phyloP scores from a whole-genome alignment of 2,888 invertebrate genomes.

The Hoplodrina blanda region DNA sequence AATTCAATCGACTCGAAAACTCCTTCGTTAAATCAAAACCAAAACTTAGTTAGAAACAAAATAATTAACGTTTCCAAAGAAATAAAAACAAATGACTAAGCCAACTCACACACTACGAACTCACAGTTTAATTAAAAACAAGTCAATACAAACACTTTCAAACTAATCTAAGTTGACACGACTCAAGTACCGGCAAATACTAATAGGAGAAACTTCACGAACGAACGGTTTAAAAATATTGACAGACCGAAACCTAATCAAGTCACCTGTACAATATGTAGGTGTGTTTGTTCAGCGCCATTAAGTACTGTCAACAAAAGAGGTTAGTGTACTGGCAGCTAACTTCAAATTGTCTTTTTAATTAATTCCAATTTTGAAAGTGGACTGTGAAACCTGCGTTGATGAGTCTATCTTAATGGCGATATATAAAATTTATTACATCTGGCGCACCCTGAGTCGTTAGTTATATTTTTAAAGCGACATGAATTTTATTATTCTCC shows the following conservation, averaged over 20 bases:
- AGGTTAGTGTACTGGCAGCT: neutral
- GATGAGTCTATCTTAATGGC: neutral
- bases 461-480: neutral
- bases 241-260: conserved; percentile 43
- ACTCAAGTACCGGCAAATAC: conserved; percentile 31
- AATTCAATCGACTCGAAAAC: neutral
- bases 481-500: neutral
- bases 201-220: conserved; percentile 30
- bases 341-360: neutral
- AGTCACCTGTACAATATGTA: conserved; percentile 4
- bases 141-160: conserved; percentile 21
- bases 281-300: conserved; percentile 29
- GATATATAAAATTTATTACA: neutral
- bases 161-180: conserved; percentile 46
- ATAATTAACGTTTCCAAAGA: neutral
- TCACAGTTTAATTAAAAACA: conserved; percentile 47
- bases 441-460: neutral
- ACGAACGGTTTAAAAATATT: conserved; percentile 42
- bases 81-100: conserved; percentile 1
- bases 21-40: neutral
- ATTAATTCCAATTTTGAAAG: neutral
- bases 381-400: neutral
- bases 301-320: conserved; percentile 14
- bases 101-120: neutral
- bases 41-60: conserved; percentile 9